Conservation (phyloP, 2,888 invertebrate species). For the Drosophila paramelanica region DNA sequence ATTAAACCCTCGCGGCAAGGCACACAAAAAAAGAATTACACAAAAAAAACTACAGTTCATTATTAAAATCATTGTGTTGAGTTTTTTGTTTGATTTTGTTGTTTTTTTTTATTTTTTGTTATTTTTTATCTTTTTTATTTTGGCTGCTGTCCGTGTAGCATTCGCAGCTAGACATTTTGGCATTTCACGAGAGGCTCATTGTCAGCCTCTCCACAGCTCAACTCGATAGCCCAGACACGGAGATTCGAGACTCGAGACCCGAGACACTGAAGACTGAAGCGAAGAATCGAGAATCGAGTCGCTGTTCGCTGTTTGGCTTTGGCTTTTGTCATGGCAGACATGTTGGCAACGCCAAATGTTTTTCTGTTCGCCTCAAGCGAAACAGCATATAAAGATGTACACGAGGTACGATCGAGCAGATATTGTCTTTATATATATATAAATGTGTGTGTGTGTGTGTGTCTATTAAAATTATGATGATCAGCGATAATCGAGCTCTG, state of each 20-base stretch:
- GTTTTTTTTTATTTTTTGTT: constrained; percentile 25
- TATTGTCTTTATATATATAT: constrained; percentile 30
- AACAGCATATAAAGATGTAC: constrained; percentile 61
- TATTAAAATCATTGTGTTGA: constrained; percentile 78
- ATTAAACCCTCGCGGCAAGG: constrained; percentile 73
- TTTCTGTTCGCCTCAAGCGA: constrained; percentile 58
- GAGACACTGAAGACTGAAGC: constrained; percentile 22
- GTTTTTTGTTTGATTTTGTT: constrained; percentile 18
- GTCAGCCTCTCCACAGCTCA: constrained; percentile 51
- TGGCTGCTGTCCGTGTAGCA: constrained; percentile 58
- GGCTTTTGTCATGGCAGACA: constrained; percentile 78
- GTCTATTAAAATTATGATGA: constrained; percentile 49
- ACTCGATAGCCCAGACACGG: constrained; percentile 39
- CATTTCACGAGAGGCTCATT: constrained; percentile 75
- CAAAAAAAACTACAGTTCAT: constrained; percentile 70
- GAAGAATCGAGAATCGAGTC: constrained; percentile 19
- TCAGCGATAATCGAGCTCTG: constrained; percentile 45
- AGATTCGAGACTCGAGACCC: constrained; percentile 30
- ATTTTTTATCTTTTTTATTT: constrained; percentile 27
- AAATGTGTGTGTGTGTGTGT: constrained; percentile 8
- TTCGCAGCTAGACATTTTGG: constrained; percentile 79
- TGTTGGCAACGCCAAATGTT: constrained; percentile 78
- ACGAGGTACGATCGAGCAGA: constrained; percentile 52
- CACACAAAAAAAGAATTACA: constrained; percentile 34
- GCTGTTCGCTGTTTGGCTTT: constrained; percentile 25